These are phyloP conservation scores for Tetramorium alpestre DNA, from an alignment of 1,140 invertebrate genomes.

Conservation along the genomic window DNA sequence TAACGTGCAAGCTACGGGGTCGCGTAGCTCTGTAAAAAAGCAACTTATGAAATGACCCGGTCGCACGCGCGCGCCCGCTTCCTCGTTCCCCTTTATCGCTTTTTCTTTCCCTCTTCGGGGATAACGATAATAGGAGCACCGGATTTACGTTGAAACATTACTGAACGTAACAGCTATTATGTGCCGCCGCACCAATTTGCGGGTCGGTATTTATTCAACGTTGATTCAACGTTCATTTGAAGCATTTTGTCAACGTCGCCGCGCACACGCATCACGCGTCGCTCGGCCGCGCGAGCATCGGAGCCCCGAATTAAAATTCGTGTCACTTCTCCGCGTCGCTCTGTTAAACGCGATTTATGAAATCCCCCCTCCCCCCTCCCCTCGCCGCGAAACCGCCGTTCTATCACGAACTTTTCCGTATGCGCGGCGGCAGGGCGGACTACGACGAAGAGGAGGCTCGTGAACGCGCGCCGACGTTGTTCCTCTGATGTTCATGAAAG, in stretches of 20 bases:
- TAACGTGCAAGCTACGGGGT: slow-evolving; percentile 22
- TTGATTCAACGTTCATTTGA: slow-evolving; percentile 50
- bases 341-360: slow-evolving; percentile 42
- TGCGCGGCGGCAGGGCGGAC: slow-evolving; percentile 2
- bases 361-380: neutral
- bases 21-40: slow-evolving; percentile 15
- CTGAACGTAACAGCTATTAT: neutral
- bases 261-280: neutral
- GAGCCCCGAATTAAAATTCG: slow-evolving; percentile 38
- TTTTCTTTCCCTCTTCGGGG: neutral
- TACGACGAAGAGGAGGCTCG: neutral
- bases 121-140: neutral
- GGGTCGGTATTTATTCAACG: slow-evolving; percentile 17
- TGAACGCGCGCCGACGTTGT: slow-evolving; percentile 58
- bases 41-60: slow-evolving; percentile 23
- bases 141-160: slow-evolving; percentile 38
- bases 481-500: slow-evolving; percentile 65
- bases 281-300: neutral
- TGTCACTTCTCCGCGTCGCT: slow-evolving; percentile 33
- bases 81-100: neutral
- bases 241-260: slow-evolving; percentile 21
- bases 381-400: neutral
- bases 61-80: too few relatives aligned
- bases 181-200: neutral
- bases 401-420: slow-evolving; percentile 41